Evolutionary conservation across 2,888 invertebrate genomes (phyloP), one percentile per base, ranked within the genome.

Genomic region (Smittia aterrima): DNA sequence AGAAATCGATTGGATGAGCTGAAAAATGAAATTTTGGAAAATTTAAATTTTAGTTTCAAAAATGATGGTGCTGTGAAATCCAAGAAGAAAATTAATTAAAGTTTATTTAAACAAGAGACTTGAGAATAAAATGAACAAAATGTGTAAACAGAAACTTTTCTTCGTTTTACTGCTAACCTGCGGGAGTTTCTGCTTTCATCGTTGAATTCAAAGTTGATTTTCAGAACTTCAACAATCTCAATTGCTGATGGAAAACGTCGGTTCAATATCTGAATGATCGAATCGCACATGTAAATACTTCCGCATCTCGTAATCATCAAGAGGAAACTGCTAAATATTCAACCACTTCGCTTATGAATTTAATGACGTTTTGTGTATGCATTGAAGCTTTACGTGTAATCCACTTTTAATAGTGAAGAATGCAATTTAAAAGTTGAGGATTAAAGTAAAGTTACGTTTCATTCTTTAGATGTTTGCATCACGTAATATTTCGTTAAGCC

Each of bases 11-110:
- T 18, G 22, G 58, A 58, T 22, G 20, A 9, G 22, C 4, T 58
- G 7, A 22, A 47, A 32, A 58, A 58, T 58, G 16, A 58, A 58
- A 20, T 58, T 58, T 58, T 58, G 7, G 24, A 18, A 58, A 24
- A 58, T 9, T 66, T 66, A 27, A 27, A 6, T 66, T 66, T 66
- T 66, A 1, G 58, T 58, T 58, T 58, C 20, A 53, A 70, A 72
- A 62, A 72, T 62, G 72, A 72, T 62, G 72, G 72, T 72, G 72
- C 72, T 72, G 72, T 72, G 72, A 72, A 72, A 58, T 18, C 4
- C 18, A 58, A 58, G 58, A 18, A 9, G 18, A 71, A 72, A 72
- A 20, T 62, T 40, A 62, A 62, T 62, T 62, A 62, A 62, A 62
- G 22, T 54, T 72, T 62, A 62, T 72, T 72, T 62, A 72, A 72